These are phyloP conservation scores for Istiophorus platypterus DNA, from an alignment of 2,113 vertebrate genomes.

Conservation along the genomic window DNA sequence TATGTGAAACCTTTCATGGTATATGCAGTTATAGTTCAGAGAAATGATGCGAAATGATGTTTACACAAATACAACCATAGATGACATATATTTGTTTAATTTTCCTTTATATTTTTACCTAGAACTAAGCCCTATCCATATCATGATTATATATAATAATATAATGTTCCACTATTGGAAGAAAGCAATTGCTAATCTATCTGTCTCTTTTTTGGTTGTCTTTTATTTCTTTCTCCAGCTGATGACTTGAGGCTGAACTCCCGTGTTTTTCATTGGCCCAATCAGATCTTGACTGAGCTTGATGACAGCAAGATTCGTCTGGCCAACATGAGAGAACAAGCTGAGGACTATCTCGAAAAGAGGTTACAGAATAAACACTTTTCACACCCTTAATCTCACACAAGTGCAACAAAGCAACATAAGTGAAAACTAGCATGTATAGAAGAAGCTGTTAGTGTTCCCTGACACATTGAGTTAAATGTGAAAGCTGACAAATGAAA, in stretches of 20 bases:
- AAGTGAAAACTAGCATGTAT: too few relatives aligned
- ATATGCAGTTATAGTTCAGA: not conserved
- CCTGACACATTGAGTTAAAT: too few relatives aligned
- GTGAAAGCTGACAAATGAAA: too few relatives aligned
- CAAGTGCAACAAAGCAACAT: not conserved
- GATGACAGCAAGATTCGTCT: conserved; percentile 80
- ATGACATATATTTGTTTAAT: not conserved
- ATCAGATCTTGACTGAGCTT: conserved; percentile 84
- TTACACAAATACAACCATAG: not conserved
- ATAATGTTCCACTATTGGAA: not conserved
- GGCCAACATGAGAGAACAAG: conserved; percentile 69
- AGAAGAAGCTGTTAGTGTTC: too few relatives aligned
- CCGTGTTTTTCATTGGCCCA: conserved; percentile 89
- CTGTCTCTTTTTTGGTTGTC: not conserved
- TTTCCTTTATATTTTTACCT: too few relatives aligned
- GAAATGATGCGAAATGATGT: not conserved
- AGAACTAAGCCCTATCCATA: too few relatives aligned
- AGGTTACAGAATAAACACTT: conserved; percentile 81
- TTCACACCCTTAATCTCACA: not conserved
- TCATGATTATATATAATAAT: too few relatives aligned
- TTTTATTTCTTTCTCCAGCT: conserved; percentile 74
- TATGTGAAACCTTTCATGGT: conserved; percentile 62
- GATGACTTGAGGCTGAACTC: conserved; percentile 90
- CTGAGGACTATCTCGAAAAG: conserved; percentile 81
- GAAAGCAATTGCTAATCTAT: not conserved